These are phyloP conservation scores for Sepioteuthis lessoniana DNA, from an alignment of 2,888 invertebrate species.

Conservation along the genomic window DNA sequence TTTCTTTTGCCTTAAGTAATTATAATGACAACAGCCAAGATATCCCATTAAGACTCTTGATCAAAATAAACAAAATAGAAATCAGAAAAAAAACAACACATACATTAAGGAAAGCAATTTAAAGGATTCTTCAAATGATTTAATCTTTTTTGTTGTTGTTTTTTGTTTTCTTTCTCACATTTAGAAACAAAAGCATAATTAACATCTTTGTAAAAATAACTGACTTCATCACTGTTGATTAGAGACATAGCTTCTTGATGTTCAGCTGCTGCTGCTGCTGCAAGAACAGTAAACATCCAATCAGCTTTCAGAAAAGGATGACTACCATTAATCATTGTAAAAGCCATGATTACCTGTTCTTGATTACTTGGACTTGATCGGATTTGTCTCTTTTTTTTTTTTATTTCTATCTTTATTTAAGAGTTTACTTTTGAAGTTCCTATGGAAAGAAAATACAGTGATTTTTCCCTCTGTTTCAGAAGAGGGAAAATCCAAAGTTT, in stretches of 20 bases:
- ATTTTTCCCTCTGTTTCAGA: neutral
- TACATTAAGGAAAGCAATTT: neutral
- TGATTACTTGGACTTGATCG: neutral
- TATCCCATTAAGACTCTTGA: neutral
- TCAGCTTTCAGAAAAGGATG: neutral
- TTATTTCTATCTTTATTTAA: neutral
- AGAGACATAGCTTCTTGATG: neutral
- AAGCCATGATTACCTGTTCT: neutral
- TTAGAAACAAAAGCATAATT: slow-evolving; percentile 33
- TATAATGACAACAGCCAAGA: neutral
- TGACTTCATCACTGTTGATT: neutral
- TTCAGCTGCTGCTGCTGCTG: neutral
- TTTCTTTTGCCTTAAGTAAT: neutral
- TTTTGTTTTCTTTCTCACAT: neutral
- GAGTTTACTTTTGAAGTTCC: neutral
- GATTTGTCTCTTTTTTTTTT: neutral
- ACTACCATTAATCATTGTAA: neutral
- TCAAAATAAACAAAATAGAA: neutral
- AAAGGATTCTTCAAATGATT: neutral
- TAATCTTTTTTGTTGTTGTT: neutral
- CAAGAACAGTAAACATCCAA: neutral
- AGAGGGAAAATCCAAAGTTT: neutral
- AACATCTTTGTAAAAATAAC: neutral
- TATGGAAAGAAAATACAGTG: neutral
- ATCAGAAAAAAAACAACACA: neutral